Base-by-base conservation (phyloP, 2,888 invertebrate species). In the Hetaerina titia region DNA sequence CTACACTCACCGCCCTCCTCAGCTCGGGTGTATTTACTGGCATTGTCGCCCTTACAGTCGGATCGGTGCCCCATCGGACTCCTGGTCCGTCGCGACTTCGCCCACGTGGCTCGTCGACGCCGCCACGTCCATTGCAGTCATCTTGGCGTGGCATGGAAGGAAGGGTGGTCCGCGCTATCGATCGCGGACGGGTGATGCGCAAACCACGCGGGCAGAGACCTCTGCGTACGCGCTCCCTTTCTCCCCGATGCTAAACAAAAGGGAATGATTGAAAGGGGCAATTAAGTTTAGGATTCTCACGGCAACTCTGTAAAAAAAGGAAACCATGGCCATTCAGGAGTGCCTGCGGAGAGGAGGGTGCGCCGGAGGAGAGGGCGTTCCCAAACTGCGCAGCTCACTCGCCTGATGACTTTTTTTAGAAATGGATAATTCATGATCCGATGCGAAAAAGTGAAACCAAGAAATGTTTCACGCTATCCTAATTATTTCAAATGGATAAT, bases 41-140 rank as follows among this genome's bases (percentile, higher is more conserved):
- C n/a, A n/a, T n/a, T n/a, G n/a, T n/a, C n/a, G n/a, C n/a, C n/a
- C n/a, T n/a, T n/a, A n/a, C n/a, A n/a, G n/a, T n/a, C n/a, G n/a
- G n/a, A n/a, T n/a, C n/a, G n/a, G n/a, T n/a, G n/a, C 9, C 63
- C 63, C 15, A 6, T n/a, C 19, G 69, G n/a, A 69, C 69, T 69
- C n/a, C 0, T 69, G 19, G 45, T n/a, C 69, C n/a, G 22, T 22
- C 17, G 45, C 45, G 60, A 5, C 19, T 22, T 69, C 69, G 69
- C 69, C 69, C 9, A 22, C 69, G 69, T 69, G 69, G 69, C 69
- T 25, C 90, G n/a, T 25, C 64, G n/a, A n/a, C n/a, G 13, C 64
- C 22, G 90, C 90, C 45, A 45, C 90, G 31, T 90, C 90, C 64
- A 90, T 90, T 90, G 90, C 90, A 90, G 90, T 90, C 63, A 90